Conservation (phyloP, 2,797 vertebrate species). For the Malurus leucopterus region DNA sequence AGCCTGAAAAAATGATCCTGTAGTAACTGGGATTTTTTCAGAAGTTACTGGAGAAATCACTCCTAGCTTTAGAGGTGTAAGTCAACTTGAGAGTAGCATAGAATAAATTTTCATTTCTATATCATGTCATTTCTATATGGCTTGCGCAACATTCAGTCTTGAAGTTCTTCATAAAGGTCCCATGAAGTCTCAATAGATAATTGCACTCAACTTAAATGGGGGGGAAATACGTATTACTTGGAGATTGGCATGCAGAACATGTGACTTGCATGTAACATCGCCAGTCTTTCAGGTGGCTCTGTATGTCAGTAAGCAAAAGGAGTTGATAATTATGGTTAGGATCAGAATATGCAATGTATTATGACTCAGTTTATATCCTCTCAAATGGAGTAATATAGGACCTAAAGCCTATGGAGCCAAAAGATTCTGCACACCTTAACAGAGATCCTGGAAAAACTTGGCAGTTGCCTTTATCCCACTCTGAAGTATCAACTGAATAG, state of each 20-base stretch:
- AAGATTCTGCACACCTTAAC: neutral
- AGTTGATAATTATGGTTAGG: neutral
- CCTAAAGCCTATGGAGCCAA: neutral
- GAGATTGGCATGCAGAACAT: neutral
- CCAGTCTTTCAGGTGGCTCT: neutral
- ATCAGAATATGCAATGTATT: neutral
- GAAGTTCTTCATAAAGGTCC: neutral
- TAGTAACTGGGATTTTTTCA: neutral
- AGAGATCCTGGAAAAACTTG: neutral
- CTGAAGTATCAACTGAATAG: neutral
- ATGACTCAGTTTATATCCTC: neutral
- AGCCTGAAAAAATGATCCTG: neutral
- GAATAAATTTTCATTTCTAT: too few species aligned
- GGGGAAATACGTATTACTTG: neutral
- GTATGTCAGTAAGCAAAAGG: neutral
- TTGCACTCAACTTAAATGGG: neutral
- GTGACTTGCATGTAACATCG: neutral
- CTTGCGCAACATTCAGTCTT: neutral
- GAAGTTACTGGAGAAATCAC: neutral
- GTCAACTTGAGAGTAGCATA: neutral
- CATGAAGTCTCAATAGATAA: neutral
- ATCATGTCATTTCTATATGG: neutral
- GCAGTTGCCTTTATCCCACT: neutral
- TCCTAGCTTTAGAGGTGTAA: neutral
- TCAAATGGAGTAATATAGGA: neutral